Base-by-base conservation (phyloP, 2,113 vertebrate species). In the Gymnobelideus leadbeateri region DNA sequence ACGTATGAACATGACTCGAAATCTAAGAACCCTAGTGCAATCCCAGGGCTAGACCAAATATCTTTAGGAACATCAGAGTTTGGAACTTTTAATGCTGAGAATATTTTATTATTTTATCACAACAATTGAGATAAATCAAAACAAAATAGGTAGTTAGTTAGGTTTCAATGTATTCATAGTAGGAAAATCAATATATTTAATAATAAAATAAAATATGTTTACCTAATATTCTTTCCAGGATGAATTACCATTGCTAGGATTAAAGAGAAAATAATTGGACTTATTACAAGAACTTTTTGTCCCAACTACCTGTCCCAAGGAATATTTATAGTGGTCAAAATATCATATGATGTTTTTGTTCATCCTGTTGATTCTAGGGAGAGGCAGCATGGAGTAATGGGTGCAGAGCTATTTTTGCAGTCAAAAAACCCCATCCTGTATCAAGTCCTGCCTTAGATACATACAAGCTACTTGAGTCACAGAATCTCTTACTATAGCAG, bases 1-100 rank as follows among this genome's bases (percentile, higher is more conserved):
- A 93, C 93, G 90, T 46, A 90, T 92, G 92, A 91, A 90, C 57
- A 52, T 94, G 84, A 57, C 89, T 95, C 1, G 51, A 96, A 97
- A 93, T 96, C 11, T 50, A 91, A 68, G 16, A 94, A 91, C 89
- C 1, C 2, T 47, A 7, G 0, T 52, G 7, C 43, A 53, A 1
- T 91, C 96, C 12, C 57, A 37, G 28, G 89, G 50, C n/a, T 96
- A 7, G 11, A 9, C 53, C 68, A 93, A 95, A 94, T 91, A 25
- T 50, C 50, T 43, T 92, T 43, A 92, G 90, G 91, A 91, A 91
- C 4, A n/a, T 96, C 7, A 93, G 92, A 89, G 25, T 93, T 92
- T 84, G 89, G 10, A 90, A 92, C 23, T 89, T 91, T 84, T 25
- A 89, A 47, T 61, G 37, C 46, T 84, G 21, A 1, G 89, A 55